Percentiles rank a stretch among this genome's conserved stretches.
These are phyloP conservation scores for Oceanodroma tethys DNA, from an alignment of 2,113 vertebrate genomes.

Conservation along the genomic window DNA sequence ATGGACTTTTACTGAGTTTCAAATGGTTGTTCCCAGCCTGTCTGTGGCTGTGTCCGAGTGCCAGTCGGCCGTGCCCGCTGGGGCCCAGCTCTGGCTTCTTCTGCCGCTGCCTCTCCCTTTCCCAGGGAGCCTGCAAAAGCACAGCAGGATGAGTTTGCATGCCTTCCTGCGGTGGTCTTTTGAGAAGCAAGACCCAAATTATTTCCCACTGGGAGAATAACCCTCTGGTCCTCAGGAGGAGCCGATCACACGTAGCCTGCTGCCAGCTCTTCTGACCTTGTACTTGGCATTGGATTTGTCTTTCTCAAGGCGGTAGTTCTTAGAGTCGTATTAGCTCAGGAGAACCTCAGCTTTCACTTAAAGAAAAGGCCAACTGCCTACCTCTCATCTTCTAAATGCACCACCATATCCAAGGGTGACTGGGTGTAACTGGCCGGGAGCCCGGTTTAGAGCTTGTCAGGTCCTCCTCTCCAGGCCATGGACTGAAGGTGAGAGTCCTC, in stretches of 20 bases:
- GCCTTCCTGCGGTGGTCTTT: background rate
- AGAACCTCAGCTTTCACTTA: background rate
- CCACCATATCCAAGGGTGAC: background rate
- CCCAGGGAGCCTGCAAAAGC: background rate
- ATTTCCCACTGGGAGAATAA: background rate
- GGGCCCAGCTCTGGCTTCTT: background rate
- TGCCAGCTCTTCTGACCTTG: background rate
- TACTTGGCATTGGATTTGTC: background rate
- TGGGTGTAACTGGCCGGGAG: background rate
- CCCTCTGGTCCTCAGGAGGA: background rate
- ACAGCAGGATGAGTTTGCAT: background rate
- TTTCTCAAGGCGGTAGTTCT: background rate
- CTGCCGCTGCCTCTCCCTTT: background rate
- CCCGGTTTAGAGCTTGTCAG: background rate
- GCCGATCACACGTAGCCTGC: accelerated
- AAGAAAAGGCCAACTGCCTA: background rate
- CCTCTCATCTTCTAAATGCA: background rate
- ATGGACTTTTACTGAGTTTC: background rate
- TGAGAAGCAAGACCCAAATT: background rate
- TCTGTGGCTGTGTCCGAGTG: accelerated
- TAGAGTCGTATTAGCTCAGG: background rate
- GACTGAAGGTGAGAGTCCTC: background rate
- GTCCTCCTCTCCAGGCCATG: background rate
- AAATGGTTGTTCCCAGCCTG: background rate
- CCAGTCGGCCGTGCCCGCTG: background rate